phyloP scores from a whole-genome alignment of 2,113 vertebrate species.

The Syngnathus typhle region DNA sequence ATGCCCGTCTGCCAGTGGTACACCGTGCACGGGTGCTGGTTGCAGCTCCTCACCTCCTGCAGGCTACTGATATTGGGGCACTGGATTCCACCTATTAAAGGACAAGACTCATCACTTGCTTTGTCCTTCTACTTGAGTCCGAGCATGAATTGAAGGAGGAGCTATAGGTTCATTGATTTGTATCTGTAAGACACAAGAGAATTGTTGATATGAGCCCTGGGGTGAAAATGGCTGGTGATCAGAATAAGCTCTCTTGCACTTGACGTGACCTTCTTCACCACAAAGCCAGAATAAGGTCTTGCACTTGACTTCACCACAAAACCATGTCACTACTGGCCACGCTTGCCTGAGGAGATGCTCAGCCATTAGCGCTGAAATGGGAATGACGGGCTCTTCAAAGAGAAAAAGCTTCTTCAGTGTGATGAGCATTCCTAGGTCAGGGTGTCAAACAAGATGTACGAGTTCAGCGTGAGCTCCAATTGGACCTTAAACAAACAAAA shows the following conservation, averaged over 20 bases:
- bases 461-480: too few species aligned
- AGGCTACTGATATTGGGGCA: conserved; percentile 87
- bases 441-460: conserved; percentile 13
- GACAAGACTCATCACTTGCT: not conserved
- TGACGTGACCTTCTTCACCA: not conserved
- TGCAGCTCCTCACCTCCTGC: conserved; percentile 89
- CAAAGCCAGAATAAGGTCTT: conserved; percentile 7
- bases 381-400: too few species aligned
- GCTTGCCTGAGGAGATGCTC: conserved; percentile 16
- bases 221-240: conserved; percentile 7
- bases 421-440: conserved; percentile 24
- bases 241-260: not conserved
- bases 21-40: conserved; percentile 92
- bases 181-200: too few species aligned
- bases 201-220: not conserved
- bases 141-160: too few species aligned
- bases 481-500: too few species aligned
- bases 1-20: conserved; percentile 94
- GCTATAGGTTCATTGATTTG: too few species aligned
- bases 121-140: not conserved
- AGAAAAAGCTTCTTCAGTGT: not conserved
- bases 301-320: conserved; percentile 9
- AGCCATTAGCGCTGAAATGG: conserved; percentile 25
- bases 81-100: conserved; percentile 74
- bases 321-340: conserved; percentile 34